These are phyloP conservation scores for Amorpha juglandis DNA, from an alignment of 2,888 invertebrate genomes.

Conservation along the genomic window DNA sequence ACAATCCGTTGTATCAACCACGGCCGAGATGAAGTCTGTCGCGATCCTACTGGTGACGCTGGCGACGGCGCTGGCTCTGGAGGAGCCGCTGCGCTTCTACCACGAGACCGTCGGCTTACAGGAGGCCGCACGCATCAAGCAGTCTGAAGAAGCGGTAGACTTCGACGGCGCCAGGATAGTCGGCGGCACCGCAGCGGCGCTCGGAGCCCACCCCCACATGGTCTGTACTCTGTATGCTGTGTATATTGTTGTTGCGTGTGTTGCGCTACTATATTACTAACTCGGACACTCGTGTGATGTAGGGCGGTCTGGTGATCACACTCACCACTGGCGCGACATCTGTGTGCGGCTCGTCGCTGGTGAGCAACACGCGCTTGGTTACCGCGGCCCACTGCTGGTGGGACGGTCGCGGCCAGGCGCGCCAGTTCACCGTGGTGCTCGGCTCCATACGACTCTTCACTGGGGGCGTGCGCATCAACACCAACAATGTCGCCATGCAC, in stretches of 20 bases:
- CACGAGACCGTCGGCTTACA: constrained; percentile 47
- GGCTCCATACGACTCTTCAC: constrained; percentile 47
- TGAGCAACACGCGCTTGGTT: constrained; percentile 45
- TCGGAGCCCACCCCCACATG: constrained; percentile 45
- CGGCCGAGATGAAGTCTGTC: no score
- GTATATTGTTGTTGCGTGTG: no score
- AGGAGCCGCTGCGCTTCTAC: constrained; percentile 40
- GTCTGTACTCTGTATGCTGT: constrained; percentile 33
- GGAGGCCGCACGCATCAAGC: constrained; percentile 46
- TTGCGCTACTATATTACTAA: not conserved
- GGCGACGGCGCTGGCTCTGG: constrained; percentile 27
- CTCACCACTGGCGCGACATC: constrained; percentile 45
- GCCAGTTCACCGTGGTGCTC: constrained; percentile 53
- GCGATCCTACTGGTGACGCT: not conserved
- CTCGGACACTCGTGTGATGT: not conserved
- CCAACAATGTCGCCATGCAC: constrained; percentile 44
- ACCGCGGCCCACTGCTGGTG: constrained; percentile 58
- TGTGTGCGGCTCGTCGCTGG: constrained; percentile 50
- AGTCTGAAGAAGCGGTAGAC: constrained; percentile 40
- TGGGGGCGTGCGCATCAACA: constrained; percentile 46
- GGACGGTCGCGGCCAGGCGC: constrained; percentile 48
- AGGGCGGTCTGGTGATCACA: constrained; percentile 49
- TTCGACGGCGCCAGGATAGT: constrained; percentile 46
- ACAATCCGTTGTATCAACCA: no score
- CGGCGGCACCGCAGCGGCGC: constrained; percentile 40